A percentile compares a stretch with the other conserved stretches of the same genome.
phyloP scores from a whole-genome alignment of 1,140 invertebrate genomes.

The Dendrolimus punctatus region DNA sequence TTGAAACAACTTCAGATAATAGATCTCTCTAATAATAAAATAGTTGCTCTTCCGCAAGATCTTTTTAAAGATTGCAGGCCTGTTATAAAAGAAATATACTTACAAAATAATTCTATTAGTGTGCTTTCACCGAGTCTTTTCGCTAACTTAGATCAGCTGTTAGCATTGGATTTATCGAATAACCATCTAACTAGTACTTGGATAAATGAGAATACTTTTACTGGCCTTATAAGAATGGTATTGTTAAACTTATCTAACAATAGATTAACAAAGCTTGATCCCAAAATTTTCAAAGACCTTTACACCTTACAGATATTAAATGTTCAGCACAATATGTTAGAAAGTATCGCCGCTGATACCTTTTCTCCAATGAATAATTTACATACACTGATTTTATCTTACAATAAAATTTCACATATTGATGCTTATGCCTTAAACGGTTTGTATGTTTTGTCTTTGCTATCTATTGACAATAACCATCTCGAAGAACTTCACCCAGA shows the following conservation, averaged over 20 bases:
- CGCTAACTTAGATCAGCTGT: slow-evolving; percentile 86
- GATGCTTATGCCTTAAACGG: slow-evolving; percentile 86
- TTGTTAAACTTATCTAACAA: slow-evolving; percentile 90
- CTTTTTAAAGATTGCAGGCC: slow-evolving; percentile 85
- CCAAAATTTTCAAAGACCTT: slow-evolving; percentile 84
- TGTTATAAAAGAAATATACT: slow-evolving; percentile 87
- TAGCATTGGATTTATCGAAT: slow-evolving; percentile 88
- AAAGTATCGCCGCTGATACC: slow-evolving; percentile 84
- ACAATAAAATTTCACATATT: slow-evolving; percentile 84
- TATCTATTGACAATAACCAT: slow-evolving; percentile 87
- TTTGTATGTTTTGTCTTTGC: slow-evolving; percentile 81
- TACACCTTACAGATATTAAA: slow-evolving; percentile 89
- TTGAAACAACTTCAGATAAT: slow-evolving; percentile 85
- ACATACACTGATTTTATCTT: slow-evolving; percentile 84
- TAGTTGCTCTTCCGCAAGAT: slow-evolving; percentile 88
- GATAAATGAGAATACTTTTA: slow-evolving; percentile 87
- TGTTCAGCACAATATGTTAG: slow-evolving; percentile 84
- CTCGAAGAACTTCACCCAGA: slow-evolving; percentile 83
- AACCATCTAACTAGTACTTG: slow-evolving; percentile 89
- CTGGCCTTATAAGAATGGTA: slow-evolving; percentile 88
- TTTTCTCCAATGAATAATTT: slow-evolving; percentile 89
- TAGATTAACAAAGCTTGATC: slow-evolving; percentile 84
- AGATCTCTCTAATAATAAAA: slow-evolving; percentile 89
- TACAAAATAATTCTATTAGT: slow-evolving; percentile 91
- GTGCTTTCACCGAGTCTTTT: slow-evolving; percentile 86